Evolutionary conservation across 2,113 vertebrate genomes (phyloP), one percentile per base, ranked within the genome.

Genomic region (Bubalus kerabau): DNA sequence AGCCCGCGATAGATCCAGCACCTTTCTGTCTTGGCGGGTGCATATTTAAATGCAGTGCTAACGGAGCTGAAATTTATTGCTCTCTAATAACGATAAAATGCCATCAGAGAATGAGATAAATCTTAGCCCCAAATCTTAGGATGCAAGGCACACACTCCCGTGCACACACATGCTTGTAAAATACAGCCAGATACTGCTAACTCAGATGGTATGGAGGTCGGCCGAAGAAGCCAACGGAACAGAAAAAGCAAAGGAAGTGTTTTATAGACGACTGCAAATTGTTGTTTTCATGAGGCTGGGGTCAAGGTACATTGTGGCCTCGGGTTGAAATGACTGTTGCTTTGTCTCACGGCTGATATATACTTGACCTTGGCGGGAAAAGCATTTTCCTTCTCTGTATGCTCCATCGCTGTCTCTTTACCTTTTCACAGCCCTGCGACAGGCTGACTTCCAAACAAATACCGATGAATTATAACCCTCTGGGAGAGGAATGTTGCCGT

Each of bases 31-130:
- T 94, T 97, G 98, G 93, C 71, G 80, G 93, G 96, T 98, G 97
- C 97, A 96, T 99, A 99, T 98, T 98, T 98, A 98, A 99, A 99
- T 98, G 96, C 93, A 90, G 76, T 52, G 57, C 98, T 98, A 91
- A 96, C 59, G 92, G 98, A 97, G 88, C 96, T 95, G 98, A 98
- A 98, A 98, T 96, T 96, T 98, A 98, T 97, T 93, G 95, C 95
- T 84, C 89, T 98, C 98, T 97, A 98, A 97, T 98, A 98, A 98
- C 98, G 96, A 96, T 98, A 98, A 99, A 98, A 98, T 98, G 98
- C 96, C 87, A 96, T 95, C 56, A 94, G 95, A 98, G 98, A 97
- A 98, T 96, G 98, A 98, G 98, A 98, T 99, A 98, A 96, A 97
- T 98, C 98, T 98, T 97, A 74, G 98, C 96, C 92, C 52, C 74